Base-by-base conservation (phyloP, 2,113 vertebrate species). In the Macrotus californicus region DNA sequence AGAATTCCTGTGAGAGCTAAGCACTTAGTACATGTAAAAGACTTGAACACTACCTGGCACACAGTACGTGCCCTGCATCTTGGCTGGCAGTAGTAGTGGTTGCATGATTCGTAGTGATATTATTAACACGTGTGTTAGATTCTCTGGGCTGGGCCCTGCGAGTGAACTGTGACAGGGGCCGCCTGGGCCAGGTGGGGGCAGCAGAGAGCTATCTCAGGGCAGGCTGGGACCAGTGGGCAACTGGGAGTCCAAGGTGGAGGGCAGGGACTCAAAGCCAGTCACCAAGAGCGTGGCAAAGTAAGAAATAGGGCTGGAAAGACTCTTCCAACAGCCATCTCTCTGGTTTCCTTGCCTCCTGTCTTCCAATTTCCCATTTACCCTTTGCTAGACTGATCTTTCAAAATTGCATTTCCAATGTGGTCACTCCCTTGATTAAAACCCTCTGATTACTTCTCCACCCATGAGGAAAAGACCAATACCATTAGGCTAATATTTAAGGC, bases 181-280 rank as follows among this genome's bases (percentile, higher is more conserved):
- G 3, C 61, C 89, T 96, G 77, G 82, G n/a, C 94, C 97, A 97
- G 96, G 46, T 93, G 97, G 95, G 96, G 97, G 97, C 97, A 97
- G 97, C 97, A 97, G 96, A 97, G 96, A 97, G 94, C 97, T 81
- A 91, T 94, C 91, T 67, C 93, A 96, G 86, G 96, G 93, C 91
- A 94, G 66, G 5, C 54, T 72, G 50, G 89, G 93, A 52, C 85
- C 69, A 41, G 59, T 9, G 77, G 96, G 50, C 89, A 90, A 91
- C 61, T 59, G 72, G 83, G 77, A 92, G 89, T 86, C 88, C 87
- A 14, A 75, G 77, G 84, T 84, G 31, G 75, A 89, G 52, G 52
- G 16, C 34, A 87, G 64, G 72, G 82, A 67, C 86, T 41, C 82
- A 66, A 89, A 56, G 34, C 19, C 54, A 18, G 29, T 54, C 41